Evolutionary conservation across 2,888 invertebrate genomes (phyloP).

Genomic region (Atherix ibis): DNA sequence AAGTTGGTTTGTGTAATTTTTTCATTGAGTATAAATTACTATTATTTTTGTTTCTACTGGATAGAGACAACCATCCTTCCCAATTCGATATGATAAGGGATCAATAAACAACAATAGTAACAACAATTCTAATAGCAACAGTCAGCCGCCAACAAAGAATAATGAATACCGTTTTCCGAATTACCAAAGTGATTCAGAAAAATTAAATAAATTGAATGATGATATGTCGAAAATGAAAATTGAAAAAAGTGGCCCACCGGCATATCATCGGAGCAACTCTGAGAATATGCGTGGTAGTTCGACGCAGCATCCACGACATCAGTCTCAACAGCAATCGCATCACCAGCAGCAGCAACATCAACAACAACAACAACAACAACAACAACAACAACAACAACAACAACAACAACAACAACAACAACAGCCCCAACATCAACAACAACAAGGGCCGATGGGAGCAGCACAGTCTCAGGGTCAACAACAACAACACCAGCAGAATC

Average conservation of each 20-base stretch:
- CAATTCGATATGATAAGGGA: no score
- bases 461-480: slow-evolving; percentile 4
- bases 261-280: slow-evolving; percentile 13
- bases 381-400: no score
- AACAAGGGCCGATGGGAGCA: slow-evolving; percentile 2
- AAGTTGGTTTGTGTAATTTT: no score
- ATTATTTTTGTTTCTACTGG: no score
- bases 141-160: slow-evolving; percentile 18
- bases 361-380: slow-evolving; percentile 6
- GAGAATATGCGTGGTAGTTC: no score
- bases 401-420: no score
- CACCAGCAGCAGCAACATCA: slow-evolving; percentile 13
- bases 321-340: slow-evolving; percentile 11
- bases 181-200: slow-evolving; percentile 9
- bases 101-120: slow-evolving; percentile 8
- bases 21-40: no score
- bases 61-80: no score
- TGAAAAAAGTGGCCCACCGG: slow-evolving; percentile 11
- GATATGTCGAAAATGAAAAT: slow-evolving; percentile 22
- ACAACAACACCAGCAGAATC: slow-evolving; percentile 5
- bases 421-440: no score
- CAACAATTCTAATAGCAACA: slow-evolving; percentile 13
- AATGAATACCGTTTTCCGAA: slow-evolving; percentile 20
- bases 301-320: slow-evolving; percentile 8
- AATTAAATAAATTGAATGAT: slow-evolving; percentile 17